These are phyloP conservation scores for Phortica okadai DNA, from an alignment of 2,888 invertebrate species.

Conservation along the genomic window DNA sequence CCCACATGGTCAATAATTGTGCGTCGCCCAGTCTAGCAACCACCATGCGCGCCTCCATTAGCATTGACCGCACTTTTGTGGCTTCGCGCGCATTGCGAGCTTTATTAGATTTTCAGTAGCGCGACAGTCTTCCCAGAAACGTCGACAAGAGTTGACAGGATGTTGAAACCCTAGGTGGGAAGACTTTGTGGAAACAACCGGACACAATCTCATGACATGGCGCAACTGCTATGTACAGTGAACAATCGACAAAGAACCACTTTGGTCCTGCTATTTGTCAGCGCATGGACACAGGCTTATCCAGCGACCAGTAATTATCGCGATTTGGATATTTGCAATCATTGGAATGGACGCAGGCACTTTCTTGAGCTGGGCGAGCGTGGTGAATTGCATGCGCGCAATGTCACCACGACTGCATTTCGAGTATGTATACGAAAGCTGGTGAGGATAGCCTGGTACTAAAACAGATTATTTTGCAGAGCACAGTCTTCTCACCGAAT, in stretches of 20 bases:
- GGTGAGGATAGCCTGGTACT: not conserved
- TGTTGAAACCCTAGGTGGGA: conserved; percentile 45
- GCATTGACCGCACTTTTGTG: conserved; percentile 50
- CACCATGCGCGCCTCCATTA: not conserved
- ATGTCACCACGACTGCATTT: conserved; percentile 74
- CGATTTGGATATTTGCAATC: conserved; percentile 75
- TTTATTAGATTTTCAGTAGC: conserved; percentile 68
- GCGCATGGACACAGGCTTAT: conserved; percentile 59
- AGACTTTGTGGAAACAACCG: conserved; percentile 18
- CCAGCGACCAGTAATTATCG: conserved; percentile 67
- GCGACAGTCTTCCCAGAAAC: conserved; percentile 63
- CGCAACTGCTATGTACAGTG: not conserved
- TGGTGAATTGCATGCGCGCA: conserved; percentile 75
- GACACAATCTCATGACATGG: conserved; percentile 2
- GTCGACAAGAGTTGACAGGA: conserved; percentile 55
- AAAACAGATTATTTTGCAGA: conserved; percentile 50
- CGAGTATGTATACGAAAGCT: conserved; percentile 63
- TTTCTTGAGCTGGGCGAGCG: conserved; percentile 76
- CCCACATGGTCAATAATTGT: conserved; percentile 43
- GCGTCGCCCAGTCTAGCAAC: conserved; percentile 9
- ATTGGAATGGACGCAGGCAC: conserved; percentile 76
- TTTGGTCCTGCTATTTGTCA: conserved; percentile 37
- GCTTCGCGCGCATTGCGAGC: conserved; percentile 44
- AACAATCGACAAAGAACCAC: not conserved
- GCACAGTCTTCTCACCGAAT: conserved; percentile 60